Evolutionary conservation across 1,140 invertebrate species (phyloP), one percentile per base, ranked within the genome.

Genomic region (Bombus waltoni): DNA sequence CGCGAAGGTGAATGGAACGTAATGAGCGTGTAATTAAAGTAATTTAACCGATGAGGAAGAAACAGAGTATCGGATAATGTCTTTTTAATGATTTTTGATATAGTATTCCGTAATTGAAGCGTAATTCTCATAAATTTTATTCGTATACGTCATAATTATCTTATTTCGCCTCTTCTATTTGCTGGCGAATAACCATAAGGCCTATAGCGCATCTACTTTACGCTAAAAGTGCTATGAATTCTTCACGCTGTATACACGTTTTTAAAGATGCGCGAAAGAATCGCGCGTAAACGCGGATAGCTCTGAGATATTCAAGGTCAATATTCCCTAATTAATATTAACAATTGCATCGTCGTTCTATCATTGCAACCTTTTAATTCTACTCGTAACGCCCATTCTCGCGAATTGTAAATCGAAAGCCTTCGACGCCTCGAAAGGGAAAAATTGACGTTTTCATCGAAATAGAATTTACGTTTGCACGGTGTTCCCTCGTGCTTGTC

Each of bases 21-120:
- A 72, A 42, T 72, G n/a, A 44, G 15, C 9, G 47, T 73, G 15
- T 73, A 42, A 73, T 73, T 73, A 73, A 73, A n/a, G 42, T 40
- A 32, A 42, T 44, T 44, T 32, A 73, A 44, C 6, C 32, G 42
- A 44, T 3, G n/a, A 42, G 38, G 40, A 32, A 32, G 13, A 44
- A 73, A 73, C 32, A 47, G 13, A n/a, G 13, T 42, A n/a, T 72
- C n/a, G 28, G 70, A n/a, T 72, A 44, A 72, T 72, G 40, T 44
- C 40, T 72, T 72, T 72, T 72, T 72, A 72, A 72, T 71, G 68
- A 35, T 71, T 71, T 71, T 71, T 40, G 35, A 71, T 71, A 71
- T 6, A 25, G 4, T 15, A 9, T 44, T n/a, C 25, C 3, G 28
- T 28, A 72, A 72, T 42, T 42, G 44, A 44, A n/a, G 15, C 25